These are phyloP conservation scores for Oscheius sp. DNA, from an alignment of 1,140 invertebrate genomes.

Conservation along the genomic window DNA sequence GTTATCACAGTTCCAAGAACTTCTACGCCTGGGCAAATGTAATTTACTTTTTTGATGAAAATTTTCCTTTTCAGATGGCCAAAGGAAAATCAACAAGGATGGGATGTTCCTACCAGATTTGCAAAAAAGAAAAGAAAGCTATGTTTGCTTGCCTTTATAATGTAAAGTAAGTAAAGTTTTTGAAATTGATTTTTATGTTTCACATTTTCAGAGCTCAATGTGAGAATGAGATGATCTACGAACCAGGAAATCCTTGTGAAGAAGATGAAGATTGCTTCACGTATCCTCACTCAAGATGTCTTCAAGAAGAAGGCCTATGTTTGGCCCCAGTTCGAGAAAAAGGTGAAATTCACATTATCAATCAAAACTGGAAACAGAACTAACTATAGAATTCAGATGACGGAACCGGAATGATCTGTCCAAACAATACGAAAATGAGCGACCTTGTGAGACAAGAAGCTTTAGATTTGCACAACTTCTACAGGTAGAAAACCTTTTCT, in stretches of 20 bases:
- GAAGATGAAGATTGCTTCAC: constrained; percentile 27
- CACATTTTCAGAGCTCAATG: constrained; percentile 28
- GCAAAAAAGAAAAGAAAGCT: not conserved
- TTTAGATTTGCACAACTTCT: constrained; percentile 26
- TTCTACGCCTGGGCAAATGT: constrained; percentile 31
- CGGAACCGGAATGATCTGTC: constrained; percentile 12
- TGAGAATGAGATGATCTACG: constrained; percentile 35
- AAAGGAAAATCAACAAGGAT: constrained; percentile 26
- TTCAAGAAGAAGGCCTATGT: constrained; percentile 20
- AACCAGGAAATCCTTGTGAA: constrained; percentile 23
- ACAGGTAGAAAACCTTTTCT: constrained; percentile 6
- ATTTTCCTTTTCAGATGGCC: constrained; percentile 31
- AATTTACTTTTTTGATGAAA: not conserved
- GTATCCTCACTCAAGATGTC: constrained; percentile 21
- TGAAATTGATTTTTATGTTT: not conserved
- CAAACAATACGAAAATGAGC: constrained; percentile 16
- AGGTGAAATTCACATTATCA: no score
- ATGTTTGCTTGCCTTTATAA: constrained; percentile 29
- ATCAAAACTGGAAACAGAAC: no score
- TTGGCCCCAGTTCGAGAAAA: not conserved
- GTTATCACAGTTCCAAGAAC: constrained; percentile 1
- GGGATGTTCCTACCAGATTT: constrained; percentile 24
- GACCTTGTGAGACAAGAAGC: constrained; percentile 6
- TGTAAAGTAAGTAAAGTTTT: not conserved
- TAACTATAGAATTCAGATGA: constrained; percentile 1